Evolutionary conservation across 2,888 invertebrate species (phyloP), one percentile per base, ranked within the genome.

Genomic region (Branchipolynoe longqiensis): DNA sequence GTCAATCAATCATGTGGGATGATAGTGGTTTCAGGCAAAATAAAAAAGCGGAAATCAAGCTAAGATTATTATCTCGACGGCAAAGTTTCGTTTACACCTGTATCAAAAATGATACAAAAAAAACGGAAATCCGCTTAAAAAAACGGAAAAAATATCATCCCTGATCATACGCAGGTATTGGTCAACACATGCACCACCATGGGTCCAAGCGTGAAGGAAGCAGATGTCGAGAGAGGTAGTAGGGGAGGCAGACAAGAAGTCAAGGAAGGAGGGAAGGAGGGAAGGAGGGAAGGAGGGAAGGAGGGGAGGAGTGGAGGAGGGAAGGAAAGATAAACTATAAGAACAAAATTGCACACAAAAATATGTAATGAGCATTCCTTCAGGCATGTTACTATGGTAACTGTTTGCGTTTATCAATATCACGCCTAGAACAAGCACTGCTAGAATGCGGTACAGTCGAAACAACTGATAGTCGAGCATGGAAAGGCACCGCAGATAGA

Each of bases 401-500:
- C 69, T 69, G 69, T 69, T 69, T 14, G 69, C 69, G 69, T 69
- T 36, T n/a, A 69, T 69, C 69, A 69, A 38, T 18, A 69, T 22
- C 12, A 69, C 38, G 38, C 36, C 38, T 36, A 69, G 36, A 38
- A 69, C 36, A 33, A 69, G 38, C 2, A 69, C 69, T 1, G 38
- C 38, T 0, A 69, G 33, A 25, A 38, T 69, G 18, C 33, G 69
- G n/a, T 36, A 69, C 69, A 69, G n/a, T 12, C 69, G 69, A 38
- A n/a, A 69, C 1, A 69, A 38, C 38, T 69, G 69, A 33, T 36
- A 69, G n/a, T 69, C 69, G n/a, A 69, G 69, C 25, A 69, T 38
- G 1, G 69, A 36, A 14, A 22, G 14, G 18, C 69, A 69, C 38
- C 69, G 69, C 69, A 22, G 69, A 38, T 69, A 69, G 4, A 36